Evolutionary conservation across 1,140 invertebrate species (phyloP).

Genomic region (Triops longicaudatus): DNA sequence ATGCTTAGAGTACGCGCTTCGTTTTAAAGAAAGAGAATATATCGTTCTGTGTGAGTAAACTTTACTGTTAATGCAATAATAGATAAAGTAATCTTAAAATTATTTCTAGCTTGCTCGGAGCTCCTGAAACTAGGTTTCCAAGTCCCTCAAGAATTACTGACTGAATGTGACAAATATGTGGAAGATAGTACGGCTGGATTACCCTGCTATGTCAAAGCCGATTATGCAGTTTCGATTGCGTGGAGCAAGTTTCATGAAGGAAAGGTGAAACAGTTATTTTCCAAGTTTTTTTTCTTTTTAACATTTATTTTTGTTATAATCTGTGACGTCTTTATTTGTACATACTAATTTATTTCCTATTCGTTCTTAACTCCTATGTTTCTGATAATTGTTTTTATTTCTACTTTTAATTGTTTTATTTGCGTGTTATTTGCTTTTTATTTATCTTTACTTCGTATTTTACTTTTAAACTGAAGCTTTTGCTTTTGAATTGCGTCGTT

Average conservation of each 20-base stretch:
- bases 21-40: background rate
- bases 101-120: background rate
- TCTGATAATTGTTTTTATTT: no score
- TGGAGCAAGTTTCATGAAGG: background rate
- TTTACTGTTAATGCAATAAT: no score
- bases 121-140: background rate
- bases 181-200: background rate
- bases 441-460: no score
- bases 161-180: background rate
- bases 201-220: background rate
- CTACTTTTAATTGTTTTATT: no score
- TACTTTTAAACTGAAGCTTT: no score
- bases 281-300: no score
- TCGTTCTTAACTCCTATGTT: no score
- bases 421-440: no score
- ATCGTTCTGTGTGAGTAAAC: background rate
- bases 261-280: background rate
- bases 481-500: no score
- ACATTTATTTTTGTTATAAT: no score
- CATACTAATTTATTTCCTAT: no score
- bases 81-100: background rate
- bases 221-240: background rate
- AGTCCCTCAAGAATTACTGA: background rate
- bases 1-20: background rate
- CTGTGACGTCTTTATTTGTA: no score